Base-by-base conservation (phyloP, 1,140 invertebrate species). In the Nixonia krombeini region DNA sequence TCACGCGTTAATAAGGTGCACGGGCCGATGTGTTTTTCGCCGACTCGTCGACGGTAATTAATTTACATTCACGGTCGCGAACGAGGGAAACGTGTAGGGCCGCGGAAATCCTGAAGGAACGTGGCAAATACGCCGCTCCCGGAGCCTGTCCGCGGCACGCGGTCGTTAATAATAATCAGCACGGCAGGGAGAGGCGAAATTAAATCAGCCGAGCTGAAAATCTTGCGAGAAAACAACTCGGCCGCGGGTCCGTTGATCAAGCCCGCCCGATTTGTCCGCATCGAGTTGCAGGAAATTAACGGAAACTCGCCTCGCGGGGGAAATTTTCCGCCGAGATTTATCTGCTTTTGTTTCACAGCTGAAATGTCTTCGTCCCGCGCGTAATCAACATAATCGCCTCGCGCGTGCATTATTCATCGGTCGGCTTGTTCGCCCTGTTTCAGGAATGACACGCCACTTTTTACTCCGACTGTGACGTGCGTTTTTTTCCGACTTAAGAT, bases 151-250 rank as follows among this genome's bases (percentile, higher is more conserved):
- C 49, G 52, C 65, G 51, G 49, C 63, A 66, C 35, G 42, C 44
- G 70, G 66, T 75, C 63, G 66, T 77, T 69, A 66, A 72, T 73
- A 69, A 73, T 70, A 73, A 70, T 73, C 62, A 66, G 33, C 47
- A 62, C 35, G 52, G 46, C 56, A 53, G 51, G 45, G 55, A 50
- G 61, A 46, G 58, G 49, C 45, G 56, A 49, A 73, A 72, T 72
- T 69, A 66, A 72, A 73, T 63, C 66, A 61, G 58, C 35, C 44
- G 21, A 63, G 70, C 63, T 64, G 68, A 68, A 70, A 73, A 73
- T 73, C 70, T 73, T 64, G 37, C 65, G 65, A 73, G 49, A n/a
- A n/a, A n/a, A 47, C 8, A 4, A 28, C 26, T 45, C 46, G 9
- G 25, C 17, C 18, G 12, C 5, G 41, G 13, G 4, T 23, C 8